Evolutionary conservation across 2,888 invertebrate species (phyloP).

Genomic region (Willowsia nigromaculata): DNA sequence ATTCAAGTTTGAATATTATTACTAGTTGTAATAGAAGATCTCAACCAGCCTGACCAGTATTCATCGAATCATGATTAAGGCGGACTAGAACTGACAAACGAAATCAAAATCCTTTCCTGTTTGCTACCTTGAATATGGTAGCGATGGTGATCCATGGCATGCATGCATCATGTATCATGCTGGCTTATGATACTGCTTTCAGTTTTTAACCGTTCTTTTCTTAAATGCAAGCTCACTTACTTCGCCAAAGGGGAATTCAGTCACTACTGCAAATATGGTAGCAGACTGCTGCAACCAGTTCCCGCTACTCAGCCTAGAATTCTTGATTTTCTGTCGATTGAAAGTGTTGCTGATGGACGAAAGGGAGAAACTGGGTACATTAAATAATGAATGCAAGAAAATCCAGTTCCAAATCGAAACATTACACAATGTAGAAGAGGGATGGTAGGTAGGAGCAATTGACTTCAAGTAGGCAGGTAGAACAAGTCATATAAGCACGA

Average conservation of each 20-base stretch:
- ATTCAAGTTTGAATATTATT: not conserved
- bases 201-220: conserved; percentile 60
- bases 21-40: not conserved
- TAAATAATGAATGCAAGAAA: conserved; percentile 41
- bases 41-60: conserved; percentile 58
- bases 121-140: conserved; percentile 16
- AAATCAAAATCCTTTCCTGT: conserved; percentile 63
- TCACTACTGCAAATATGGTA: conserved; percentile 61
- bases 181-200: conserved; percentile 37
- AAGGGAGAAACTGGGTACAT: conserved; percentile 22
- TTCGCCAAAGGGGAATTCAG: conserved; percentile 57
- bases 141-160: not conserved
- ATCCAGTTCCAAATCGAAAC: conserved; percentile 39
- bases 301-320: conserved; percentile 69
- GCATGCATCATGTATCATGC: not conserved
- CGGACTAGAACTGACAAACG: conserved; percentile 64
- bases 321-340: conserved; percentile 60
- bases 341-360: conserved; percentile 54
- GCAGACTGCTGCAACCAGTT: conserved; percentile 58
- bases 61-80: conserved; percentile 60
- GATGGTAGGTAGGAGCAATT: not conserved
- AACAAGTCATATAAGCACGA: not conserved
- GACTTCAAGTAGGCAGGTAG: not conserved
- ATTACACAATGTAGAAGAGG: conserved; percentile 29
- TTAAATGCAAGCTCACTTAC: not conserved